Base-by-base conservation (phyloP, 1,140 invertebrate species). In the Papilio polytes region DNA sequence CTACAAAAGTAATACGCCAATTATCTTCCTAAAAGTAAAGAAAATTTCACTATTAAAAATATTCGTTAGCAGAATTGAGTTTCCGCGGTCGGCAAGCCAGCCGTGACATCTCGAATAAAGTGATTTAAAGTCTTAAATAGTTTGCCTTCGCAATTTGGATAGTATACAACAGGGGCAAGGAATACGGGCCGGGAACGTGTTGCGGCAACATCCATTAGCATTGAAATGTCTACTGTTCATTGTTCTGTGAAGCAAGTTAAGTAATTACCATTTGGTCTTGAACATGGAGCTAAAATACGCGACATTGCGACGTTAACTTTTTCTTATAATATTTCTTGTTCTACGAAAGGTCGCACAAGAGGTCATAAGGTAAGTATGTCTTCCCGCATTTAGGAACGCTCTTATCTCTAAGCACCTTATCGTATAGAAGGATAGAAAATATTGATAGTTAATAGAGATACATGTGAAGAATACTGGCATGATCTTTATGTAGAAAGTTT, bases 121-220 rank as follows among this genome's bases (percentile, higher is more conserved):
- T 53, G 74, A 76, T 76, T 76, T 76, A 76, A 76, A 53, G 74
- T 76, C 74, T 76, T 53, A 76, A 48, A 76, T 76, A 76, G 74
- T 76, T 76, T 76, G 41, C 74, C 10, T 46, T 26, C 41, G 74
- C 74, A 76, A 53, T 76, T 76, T 76, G 74, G 48, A 53, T 53
- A 53, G 74, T 53, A 53, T 44, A 76, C 51, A 76, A 76, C 13
- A 22, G 20, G 13, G 22, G 74, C 74, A 48, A 53, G n/a, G 46
- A 76, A 51, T 76, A 76, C 44, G 74, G n/a, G 22, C 22, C 73
- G 20, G 74, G 15, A 13, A 53, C 74, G 74, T 15, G 74, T 76
- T 22, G 74, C 74, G 46, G 74, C 48, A 76, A 76, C 41, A 53
- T 53, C 22, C 74, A 76, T 76, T 76, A 76, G 74, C 46, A 76